These are phyloP conservation scores for Sciaenops ocellatus DNA, from an alignment of 2,797 vertebrate genomes.

Conservation along the genomic window DNA sequence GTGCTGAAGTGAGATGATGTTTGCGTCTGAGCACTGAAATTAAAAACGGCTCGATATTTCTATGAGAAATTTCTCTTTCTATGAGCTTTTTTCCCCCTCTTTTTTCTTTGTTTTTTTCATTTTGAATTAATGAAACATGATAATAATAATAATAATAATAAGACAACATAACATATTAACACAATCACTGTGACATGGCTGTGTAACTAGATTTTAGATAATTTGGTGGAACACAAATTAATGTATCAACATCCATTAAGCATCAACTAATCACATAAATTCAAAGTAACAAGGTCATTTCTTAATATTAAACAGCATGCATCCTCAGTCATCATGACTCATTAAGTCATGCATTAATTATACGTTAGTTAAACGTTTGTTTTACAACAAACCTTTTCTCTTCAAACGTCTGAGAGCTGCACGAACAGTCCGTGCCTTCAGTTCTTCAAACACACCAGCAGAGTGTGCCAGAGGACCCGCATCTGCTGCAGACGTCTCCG, in stretches of 20 bases:
- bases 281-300: not conserved
- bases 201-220: not conserved
- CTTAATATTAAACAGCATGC: not conserved
- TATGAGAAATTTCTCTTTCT: no score
- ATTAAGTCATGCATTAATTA: not conserved
- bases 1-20: not conserved
- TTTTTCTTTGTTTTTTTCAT: not conserved
- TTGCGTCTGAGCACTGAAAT: no score
- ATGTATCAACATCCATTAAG: no score
- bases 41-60: not conserved
- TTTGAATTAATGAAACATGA: not conserved
- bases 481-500: not conserved
- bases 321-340: not conserved
- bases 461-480: slow-evolving; percentile 79
- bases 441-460: slow-evolving; percentile 59
- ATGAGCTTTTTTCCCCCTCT: no score
- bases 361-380: not conserved
- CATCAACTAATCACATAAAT: not conserved
- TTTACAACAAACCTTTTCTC: not conserved
- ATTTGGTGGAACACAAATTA: not conserved
- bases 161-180: not conserved
- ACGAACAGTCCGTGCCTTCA: not conserved
- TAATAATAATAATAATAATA: no score
- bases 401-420: not conserved
- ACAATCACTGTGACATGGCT: not conserved